phyloP scores from a whole-genome alignment of 2,797 vertebrate genomes.

The Semotilus atromaculatus region DNA sequence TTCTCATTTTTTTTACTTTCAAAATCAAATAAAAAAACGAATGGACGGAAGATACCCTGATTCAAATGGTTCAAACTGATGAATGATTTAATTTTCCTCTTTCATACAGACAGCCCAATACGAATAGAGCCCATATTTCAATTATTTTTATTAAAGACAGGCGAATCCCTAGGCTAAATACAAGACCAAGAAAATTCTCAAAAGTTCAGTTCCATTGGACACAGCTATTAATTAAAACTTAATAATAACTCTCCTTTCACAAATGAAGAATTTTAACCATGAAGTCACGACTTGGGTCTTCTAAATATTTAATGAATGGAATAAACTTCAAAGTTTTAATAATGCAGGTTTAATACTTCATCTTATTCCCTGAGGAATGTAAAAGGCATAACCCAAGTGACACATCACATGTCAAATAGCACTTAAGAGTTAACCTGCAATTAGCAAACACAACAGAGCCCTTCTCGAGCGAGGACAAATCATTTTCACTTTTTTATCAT shows the following conservation, averaged over 20 bases:
- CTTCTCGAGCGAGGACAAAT: not conserved
- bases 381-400: constrained; percentile 7
- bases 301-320: constrained; percentile 32
- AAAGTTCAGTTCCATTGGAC: constrained; percentile 34
- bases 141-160: constrained; percentile 1
- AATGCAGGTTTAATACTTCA: constrained; percentile 25
- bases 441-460: constrained; percentile 19
- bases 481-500: constrained; percentile 26
- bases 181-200: constrained; percentile 32
- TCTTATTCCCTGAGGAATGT: constrained; percentile 10
- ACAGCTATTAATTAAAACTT: constrained; percentile 26
- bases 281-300: constrained; percentile 1
- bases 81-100: not conserved
- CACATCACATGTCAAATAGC: constrained; percentile 23
- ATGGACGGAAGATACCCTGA: too few relatives aligned
- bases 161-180: constrained; percentile 26
- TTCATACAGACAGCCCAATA: not conserved
- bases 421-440: not conserved
- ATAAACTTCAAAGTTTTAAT: constrained; percentile 18
- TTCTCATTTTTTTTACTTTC: too few relatives aligned
- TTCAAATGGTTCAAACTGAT: constrained; percentile 1
- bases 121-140: not conserved
- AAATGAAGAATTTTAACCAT: constrained; percentile 14
- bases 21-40: too few relatives aligned
- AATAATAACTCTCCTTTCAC: constrained; percentile 29